Evolutionary conservation across 2,113 vertebrate genomes (phyloP).

Genomic region (Chauna torquata): DNA sequence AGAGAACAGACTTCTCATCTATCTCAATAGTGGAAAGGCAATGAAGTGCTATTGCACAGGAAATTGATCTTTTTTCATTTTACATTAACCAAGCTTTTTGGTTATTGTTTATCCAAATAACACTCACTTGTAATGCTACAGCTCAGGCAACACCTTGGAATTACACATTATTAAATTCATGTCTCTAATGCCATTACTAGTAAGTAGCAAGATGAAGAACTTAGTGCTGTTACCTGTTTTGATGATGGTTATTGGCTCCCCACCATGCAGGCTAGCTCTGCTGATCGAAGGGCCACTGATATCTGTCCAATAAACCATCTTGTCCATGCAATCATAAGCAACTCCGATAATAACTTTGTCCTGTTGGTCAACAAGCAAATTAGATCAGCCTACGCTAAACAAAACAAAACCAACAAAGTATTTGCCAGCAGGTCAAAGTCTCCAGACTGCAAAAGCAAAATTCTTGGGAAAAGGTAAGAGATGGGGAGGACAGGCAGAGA

Average conservation of each 20-base stretch:
- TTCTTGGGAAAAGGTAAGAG: neutral
- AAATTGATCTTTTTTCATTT: neutral
- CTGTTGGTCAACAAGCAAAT: conserved; percentile 69
- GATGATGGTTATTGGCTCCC: conserved; percentile 83
- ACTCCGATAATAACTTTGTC: conserved; percentile 91
- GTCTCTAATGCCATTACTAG: neutral
- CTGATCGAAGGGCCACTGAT: conserved; percentile 90
- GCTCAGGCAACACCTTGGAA: neutral
- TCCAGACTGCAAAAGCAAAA: neutral
- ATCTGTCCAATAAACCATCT: conserved; percentile 94
- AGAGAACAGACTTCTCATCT: neutral
- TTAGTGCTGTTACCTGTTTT: conserved; percentile 78
- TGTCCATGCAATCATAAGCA: conserved; percentile 90
- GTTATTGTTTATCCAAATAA: neutral
- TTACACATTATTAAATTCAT: neutral
- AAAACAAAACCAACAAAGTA: neutral
- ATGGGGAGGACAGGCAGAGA: neutral
- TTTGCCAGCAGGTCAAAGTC: neutral
- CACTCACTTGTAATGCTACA: neutral
- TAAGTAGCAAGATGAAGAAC: neutral
- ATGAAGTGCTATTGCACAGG: neutral
- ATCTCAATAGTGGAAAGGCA: neutral
- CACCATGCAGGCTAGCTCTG: conserved; percentile 86
- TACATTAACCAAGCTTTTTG: neutral
- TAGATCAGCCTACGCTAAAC: conserved; percentile 18